Base-by-base conservation (phyloP, 2,113 vertebrate genomes). In the Archocentrus centrarchus region DNA sequence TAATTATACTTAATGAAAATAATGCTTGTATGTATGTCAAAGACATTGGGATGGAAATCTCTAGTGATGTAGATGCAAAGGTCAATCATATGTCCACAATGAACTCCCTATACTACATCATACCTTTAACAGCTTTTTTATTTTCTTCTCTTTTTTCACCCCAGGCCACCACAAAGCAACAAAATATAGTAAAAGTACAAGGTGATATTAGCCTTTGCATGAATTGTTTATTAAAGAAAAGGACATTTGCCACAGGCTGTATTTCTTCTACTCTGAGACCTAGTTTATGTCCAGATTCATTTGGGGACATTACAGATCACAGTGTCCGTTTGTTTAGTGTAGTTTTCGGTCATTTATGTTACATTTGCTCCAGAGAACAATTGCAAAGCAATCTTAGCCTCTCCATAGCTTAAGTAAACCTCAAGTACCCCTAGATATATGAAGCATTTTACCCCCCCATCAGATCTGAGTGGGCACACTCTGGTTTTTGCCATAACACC, bases 231-330 rank as follows among this genome's bases (percentile, higher is more conserved):
- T 75, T 37, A 37, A 37, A 64, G 62, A 84, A 87, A 86, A 68
- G 79, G 73, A 59, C 11, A 4, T 86, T 84, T 13, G 59, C 81
- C 83, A 60, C 79, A 35, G 81, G 85, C 85, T 47, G 30, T 58
- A 63, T 85, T 79, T 82, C 35, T 57, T 64, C 22, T 53, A 11
- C 57, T 86, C 73, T 44, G 11, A 85, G 68, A 84, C 66, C 86
- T 82, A 75, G 80, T 91, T 89, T 77, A 85, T 86, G 77, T 86
- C 84, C 20, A 77, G 57, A 90, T 77, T 83, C 78, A 83, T 85
- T 70, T 80, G 55, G 89, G 89, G 76, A 85, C 27, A 4, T 4
- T 22, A 55, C 39, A 58, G 76, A 86, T 83, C 64, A 79, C 47
- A 24, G 14, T 50, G 82, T 78, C 57, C 15, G 64, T 77, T 70